Conservation (phyloP, 2,888 invertebrate species). For the Noctua pronuba region DNA sequence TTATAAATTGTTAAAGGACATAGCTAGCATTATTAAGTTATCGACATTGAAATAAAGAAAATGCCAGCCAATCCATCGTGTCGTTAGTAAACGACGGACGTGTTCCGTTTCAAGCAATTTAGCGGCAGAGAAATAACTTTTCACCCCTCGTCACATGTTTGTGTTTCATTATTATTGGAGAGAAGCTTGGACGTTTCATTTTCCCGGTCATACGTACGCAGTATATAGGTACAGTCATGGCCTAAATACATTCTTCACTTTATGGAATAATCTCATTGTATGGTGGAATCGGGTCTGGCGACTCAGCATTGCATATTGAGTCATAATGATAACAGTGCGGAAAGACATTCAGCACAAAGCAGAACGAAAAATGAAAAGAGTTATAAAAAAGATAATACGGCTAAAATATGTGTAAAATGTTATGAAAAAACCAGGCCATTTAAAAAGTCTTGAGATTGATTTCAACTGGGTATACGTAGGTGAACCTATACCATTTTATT, state of each 20-base stretch:
- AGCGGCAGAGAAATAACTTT: conserved; percentile 58
- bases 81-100: conserved; percentile 35
- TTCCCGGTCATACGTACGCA: conserved; percentile 17
- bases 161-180: conserved; percentile 59
- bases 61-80: conserved; percentile 17
- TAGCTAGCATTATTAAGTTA: background rate
- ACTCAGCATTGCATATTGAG: background rate
- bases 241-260: background rate
- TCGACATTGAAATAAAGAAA: conserved; percentile 1
- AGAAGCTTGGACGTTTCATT: conserved; percentile 61
- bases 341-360: background rate
- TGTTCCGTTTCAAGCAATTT: conserved; percentile 54
- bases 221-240: background rate
- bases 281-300: background rate
- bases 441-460: background rate
- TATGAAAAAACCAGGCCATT: background rate
- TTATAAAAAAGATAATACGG: background rate
- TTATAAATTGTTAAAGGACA: background rate
- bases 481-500: background rate
- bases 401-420: no score
- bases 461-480: background rate
- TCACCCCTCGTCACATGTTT: conserved; percentile 64
- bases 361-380: background rate
- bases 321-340: background rate
- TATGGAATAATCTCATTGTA: background rate